Conservation (phyloP, 2,113 vertebrate genomes). For the Silurus asotus region DNA sequence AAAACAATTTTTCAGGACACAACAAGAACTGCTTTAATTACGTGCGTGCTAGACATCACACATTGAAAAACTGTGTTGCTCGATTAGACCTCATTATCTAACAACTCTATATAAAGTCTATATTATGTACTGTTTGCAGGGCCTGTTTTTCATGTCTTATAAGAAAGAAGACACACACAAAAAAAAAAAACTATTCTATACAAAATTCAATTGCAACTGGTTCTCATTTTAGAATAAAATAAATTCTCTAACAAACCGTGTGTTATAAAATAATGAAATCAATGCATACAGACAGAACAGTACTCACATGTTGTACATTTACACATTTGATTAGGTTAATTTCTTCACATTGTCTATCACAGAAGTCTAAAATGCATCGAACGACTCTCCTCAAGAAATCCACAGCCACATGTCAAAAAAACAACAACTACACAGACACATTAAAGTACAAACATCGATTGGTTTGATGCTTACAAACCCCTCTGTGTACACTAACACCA, state of each 20-base stretch:
- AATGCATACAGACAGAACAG: neutral
- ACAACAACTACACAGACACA: neutral
- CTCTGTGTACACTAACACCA: constrained; percentile 12
- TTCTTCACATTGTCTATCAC: neutral
- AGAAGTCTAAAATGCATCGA: neutral
- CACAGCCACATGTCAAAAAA: neutral
- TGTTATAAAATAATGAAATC: neutral
- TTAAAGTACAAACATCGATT: constrained; percentile 5
- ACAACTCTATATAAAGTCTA: neutral
- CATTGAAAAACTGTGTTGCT: neutral
- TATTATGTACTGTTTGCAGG: neutral
- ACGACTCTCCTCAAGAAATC: neutral
- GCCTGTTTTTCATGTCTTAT: neutral
- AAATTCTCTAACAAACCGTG: neutral
- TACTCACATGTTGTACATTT: neutral
- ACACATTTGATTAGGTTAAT: neutral
- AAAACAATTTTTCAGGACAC: constrained; percentile 2
- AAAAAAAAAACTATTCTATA: neutral
- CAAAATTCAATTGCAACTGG: neutral
- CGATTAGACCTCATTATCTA: neutral
- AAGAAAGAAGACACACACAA: neutral
- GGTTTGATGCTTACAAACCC: neutral
- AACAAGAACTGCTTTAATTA: constrained; percentile 8
- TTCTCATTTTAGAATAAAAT: neutral
- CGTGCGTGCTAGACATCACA: neutral